Conservation (phyloP, 2,888 invertebrate species). For the Catotricha subobsoleta region DNA sequence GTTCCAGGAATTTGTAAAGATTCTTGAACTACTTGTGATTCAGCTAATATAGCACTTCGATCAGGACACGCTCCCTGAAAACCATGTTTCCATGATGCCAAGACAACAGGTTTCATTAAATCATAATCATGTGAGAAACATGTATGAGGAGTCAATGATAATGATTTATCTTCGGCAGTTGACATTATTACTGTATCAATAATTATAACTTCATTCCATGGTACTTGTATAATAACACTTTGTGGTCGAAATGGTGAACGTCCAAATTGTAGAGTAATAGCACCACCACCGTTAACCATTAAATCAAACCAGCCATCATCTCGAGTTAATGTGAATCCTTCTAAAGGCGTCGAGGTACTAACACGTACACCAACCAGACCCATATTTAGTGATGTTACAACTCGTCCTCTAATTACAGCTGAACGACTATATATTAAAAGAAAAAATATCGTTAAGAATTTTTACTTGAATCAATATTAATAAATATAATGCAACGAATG, state of each 20-base stretch:
- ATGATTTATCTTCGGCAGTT: slow-evolving; percentile 58
- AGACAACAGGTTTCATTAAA: slow-evolving; percentile 78
- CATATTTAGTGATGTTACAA: slow-evolving; percentile 76
- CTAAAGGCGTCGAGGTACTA: slow-evolving; percentile 80
- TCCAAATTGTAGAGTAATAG: slow-evolving; percentile 87
- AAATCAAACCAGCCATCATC: slow-evolving; percentile 96
- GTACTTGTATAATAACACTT: slow-evolving; percentile 75
- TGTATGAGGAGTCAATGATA: slow-evolving; percentile 48
- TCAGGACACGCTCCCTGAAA: slow-evolving; percentile 91
- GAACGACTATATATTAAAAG: slow-evolving; percentile 51
- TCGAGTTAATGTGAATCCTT: slow-evolving; percentile 86
- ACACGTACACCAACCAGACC: slow-evolving; percentile 93
- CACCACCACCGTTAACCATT: slow-evolving; percentile 96
- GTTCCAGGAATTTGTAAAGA: slow-evolving; percentile 88
- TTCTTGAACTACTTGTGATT: slow-evolving; percentile 89
- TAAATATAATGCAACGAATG: too few species aligned
- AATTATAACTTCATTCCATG: slow-evolving; percentile 96
- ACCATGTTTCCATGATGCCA: slow-evolving; percentile 88
- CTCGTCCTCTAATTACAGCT: slow-evolving; percentile 90
- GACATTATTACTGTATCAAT: slow-evolving; percentile 75
- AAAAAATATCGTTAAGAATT: not conserved
- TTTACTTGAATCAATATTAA: not conserved
- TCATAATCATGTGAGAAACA: slow-evolving; percentile 83
- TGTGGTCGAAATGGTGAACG: slow-evolving; percentile 78
- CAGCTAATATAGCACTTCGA: slow-evolving; percentile 73